A percentile compares a stretch with the other conserved stretches of the same genome.
Evolutionary conservation across 2,113 vertebrate genomes (phyloP).

Genomic region (Trinectes maculatus): DNA sequence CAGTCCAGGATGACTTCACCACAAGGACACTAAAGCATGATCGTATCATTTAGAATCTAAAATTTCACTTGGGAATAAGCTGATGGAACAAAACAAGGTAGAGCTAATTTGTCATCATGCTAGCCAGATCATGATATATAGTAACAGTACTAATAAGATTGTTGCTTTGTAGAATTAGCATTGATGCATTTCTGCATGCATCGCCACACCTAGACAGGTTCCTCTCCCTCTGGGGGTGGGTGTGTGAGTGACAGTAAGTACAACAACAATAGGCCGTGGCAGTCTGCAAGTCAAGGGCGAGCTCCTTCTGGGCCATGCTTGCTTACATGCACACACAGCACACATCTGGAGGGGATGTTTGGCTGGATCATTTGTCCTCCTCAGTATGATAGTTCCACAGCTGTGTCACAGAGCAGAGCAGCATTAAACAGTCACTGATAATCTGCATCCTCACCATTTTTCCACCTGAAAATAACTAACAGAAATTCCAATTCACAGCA

Average conservation of each 20-base stretch:
- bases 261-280: slow-evolving; percentile 11
- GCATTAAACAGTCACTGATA: background rate
- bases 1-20: too few species aligned
- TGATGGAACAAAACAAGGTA: too few species aligned
- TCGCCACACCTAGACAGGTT: slow-evolving; percentile 69
- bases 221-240: slow-evolving; percentile 28
- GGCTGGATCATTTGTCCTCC: background rate
- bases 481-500: too few species aligned
- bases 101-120: too few species aligned
- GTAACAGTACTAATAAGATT: background rate
- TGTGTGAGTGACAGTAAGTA: background rate
- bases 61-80: too few species aligned
- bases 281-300: slow-evolving; percentile 7
- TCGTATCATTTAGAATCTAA: too few species aligned
- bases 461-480: background rate
- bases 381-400: background rate
- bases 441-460: background rate
- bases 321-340: background rate
- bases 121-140: too few species aligned
- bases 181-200: slow-evolving; percentile 6
- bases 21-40: too few species aligned
- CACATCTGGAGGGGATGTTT: slow-evolving; percentile 46
- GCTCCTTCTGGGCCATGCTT: slow-evolving; percentile 26
- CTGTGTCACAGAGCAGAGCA: background rate
- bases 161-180: slow-evolving; percentile 11